Percentiles rank a stretch among this genome's conserved stretches.
Conservation (phyloP, 53 echinoderm and acorn worm species). For the Glandiceps talaboti region DNA sequence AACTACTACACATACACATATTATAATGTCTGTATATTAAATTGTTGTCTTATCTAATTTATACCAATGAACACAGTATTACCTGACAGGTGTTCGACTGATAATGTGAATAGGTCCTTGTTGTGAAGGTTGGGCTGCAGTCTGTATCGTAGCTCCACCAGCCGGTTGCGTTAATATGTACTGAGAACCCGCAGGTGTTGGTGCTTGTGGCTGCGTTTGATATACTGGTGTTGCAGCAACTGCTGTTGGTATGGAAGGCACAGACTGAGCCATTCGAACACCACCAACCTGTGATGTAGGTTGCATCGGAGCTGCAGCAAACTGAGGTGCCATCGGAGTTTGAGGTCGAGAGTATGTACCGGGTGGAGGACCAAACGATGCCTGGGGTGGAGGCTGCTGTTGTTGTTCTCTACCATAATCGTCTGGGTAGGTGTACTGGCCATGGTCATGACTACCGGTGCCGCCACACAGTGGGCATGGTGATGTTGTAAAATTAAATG, state of each 20-base stretch:
- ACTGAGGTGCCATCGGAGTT: background rate
- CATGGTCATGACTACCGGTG: slow-evolving; percentile 40
- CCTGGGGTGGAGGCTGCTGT: slow-evolving; percentile 3
- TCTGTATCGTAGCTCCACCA: background rate
- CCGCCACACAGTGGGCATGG: slow-evolving; percentile 59
- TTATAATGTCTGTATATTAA: no score
- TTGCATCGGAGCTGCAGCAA: background rate
- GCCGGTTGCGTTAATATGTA: background rate
- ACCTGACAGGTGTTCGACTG: background rate
- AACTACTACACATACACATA: no score
- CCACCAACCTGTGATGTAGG: background rate
- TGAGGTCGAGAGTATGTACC: background rate
- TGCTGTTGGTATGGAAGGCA: background rate
- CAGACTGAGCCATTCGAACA: background rate
- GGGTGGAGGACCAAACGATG: slow-evolving; percentile 2
- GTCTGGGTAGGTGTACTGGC: slow-evolving; percentile 17
- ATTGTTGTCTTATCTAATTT: no score
- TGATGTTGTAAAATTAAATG: slow-evolving; percentile 5
- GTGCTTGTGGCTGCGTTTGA: background rate
- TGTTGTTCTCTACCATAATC: background rate
- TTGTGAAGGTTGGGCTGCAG: background rate
- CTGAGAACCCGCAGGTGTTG: background rate
- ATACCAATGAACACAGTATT: no score
- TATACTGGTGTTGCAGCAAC: background rate
- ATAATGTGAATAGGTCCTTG: background rate